phyloP scores from a whole-genome alignment of 2,113 vertebrate genomes.

The Apodemus speciosus region DNA sequence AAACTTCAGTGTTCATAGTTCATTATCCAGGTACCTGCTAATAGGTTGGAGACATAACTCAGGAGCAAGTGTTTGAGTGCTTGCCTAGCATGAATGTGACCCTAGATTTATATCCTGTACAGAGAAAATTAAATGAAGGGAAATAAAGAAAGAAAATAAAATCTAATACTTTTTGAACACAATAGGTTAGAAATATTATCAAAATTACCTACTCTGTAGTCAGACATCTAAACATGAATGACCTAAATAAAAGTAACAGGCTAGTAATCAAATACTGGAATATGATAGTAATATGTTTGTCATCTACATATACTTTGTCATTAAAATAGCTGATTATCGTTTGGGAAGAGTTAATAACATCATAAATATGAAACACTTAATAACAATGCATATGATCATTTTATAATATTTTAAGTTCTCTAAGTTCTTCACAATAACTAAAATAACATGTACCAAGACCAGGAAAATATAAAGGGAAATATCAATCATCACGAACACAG shows the following conservation, averaged over 20 bases:
- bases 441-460: background rate
- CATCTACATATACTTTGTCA: background rate
- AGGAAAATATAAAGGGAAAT: background rate
- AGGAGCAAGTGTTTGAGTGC: background rate
- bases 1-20: too few species aligned
- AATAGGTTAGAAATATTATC: background rate
- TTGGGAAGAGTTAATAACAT: background rate
- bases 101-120: background rate
- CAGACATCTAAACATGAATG: background rate
- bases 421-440: background rate
- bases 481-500: background rate
- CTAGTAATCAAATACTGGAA: background rate
- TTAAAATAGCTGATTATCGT: background rate
- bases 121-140: background rate
- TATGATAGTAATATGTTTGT: background rate
- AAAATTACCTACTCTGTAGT: background rate
- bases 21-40: background rate
- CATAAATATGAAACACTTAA: background rate
- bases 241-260: constrained; percentile 2
- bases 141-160: background rate
- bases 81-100: background rate
- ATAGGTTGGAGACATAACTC: too few species aligned
- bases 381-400: background rate
- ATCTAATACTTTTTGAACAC: too few species aligned
- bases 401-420: background rate